A percentile compares a stretch with the other conserved stretches of the same genome.
Conservation (phyloP, 2,797 vertebrate genomes). For the Cuniculus paca region DNA sequence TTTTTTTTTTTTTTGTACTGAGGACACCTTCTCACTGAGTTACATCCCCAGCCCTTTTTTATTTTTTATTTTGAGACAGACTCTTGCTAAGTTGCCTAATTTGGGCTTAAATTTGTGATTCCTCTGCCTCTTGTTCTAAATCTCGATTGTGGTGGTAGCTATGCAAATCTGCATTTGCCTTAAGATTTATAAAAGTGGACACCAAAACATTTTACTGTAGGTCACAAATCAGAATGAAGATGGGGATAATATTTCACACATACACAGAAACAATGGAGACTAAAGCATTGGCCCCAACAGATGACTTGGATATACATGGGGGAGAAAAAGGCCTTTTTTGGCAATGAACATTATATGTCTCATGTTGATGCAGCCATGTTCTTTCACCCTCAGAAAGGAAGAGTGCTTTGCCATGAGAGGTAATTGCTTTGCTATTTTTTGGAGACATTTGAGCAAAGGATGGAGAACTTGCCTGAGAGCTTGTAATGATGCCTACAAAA, state of each 20-base stretch:
- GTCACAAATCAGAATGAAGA: neutral
- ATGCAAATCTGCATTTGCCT: neutral
- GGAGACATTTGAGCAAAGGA: neutral
- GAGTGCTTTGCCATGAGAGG: neutral
- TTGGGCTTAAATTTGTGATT: neutral
- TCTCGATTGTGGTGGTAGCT: neutral
- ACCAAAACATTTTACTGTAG: neutral
- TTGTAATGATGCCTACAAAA: neutral
- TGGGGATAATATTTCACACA: neutral
- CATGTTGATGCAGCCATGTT: neutral
- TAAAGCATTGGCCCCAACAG: neutral
- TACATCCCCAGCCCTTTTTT: no score
- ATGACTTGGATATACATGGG: neutral
- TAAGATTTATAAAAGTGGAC: neutral
- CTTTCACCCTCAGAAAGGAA: neutral
- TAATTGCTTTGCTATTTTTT: constrained; percentile 16
- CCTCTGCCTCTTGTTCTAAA: neutral
- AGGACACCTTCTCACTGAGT: no score
- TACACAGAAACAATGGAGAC: neutral
- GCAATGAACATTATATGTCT: neutral
- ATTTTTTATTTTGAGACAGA: neutral
- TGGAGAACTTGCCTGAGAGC: neutral
- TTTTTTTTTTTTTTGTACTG: no score
- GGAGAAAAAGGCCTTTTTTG: neutral
- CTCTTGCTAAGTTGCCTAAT: neutral